Evolutionary conservation across 2,888 invertebrate species (phyloP).

Genomic region (Himalopsyche japonica): DNA sequence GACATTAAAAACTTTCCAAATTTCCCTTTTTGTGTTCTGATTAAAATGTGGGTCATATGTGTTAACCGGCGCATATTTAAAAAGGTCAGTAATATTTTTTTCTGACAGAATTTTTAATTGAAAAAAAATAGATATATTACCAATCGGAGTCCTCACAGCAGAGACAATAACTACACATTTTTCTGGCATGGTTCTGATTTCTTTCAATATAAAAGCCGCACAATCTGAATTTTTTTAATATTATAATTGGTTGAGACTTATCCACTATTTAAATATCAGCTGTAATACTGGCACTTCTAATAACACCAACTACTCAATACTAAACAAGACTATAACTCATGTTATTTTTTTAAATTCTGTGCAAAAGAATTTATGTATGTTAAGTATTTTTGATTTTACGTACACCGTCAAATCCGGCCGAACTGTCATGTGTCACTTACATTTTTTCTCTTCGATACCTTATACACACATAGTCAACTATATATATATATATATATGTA

Average conservation of each 20-base stretch:
- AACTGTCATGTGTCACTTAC: not conserved
- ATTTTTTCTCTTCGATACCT: not conserved
- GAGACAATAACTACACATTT: slow-evolving; percentile 72
- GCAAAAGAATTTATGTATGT: not conserved
- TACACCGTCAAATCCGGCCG: not conserved
- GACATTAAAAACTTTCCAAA: slow-evolving; percentile 22
- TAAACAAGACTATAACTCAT: not conserved
- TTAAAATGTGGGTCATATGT: slow-evolving; percentile 1
- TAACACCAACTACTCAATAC: not conserved
- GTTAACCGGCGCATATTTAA: not conserved
- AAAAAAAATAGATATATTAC: slow-evolving; percentile 49
- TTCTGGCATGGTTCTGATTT: slow-evolving; percentile 43
- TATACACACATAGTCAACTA: no score
- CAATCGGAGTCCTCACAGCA: slow-evolving; percentile 84
- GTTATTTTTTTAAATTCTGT: not conserved
- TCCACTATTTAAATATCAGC: no score
- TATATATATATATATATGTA: no score
- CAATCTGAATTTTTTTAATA: not conserved
- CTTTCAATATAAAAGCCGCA: not conserved
- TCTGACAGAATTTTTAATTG: not conserved
- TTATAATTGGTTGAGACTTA: no score
- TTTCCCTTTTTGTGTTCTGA: slow-evolving; percentile 18
- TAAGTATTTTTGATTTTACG: not conserved
- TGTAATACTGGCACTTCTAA: not conserved
- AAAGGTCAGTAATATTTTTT: not conserved